Evolutionary conservation across 2,888 invertebrate species (phyloP).

Genomic region (Ornithoptera priamus): DNA sequence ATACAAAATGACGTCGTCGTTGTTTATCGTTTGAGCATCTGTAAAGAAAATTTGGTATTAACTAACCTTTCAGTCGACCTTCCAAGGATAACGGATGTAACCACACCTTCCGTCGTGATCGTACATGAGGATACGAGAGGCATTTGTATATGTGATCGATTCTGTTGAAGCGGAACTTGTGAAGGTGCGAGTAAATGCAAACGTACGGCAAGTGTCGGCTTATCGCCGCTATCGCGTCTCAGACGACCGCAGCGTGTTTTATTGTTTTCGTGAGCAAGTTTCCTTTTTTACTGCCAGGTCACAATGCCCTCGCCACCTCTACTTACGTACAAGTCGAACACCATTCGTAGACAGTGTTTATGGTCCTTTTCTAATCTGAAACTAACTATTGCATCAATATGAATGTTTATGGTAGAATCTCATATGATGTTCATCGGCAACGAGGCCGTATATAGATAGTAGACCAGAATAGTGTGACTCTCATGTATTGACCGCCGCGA

Average conservation of each 20-base stretch:
- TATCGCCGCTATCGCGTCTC: constrained; percentile 14
- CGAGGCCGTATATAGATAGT: no score
- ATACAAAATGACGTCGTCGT: no score
- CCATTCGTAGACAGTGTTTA: constrained; percentile 2
- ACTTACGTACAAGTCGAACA: background rate
- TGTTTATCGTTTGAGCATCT: no score
- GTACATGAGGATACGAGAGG: background rate
- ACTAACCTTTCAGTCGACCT: no score
- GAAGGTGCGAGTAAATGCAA: background rate
- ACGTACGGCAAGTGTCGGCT: constrained; percentile 2
- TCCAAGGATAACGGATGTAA: no score
- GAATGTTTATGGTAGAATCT: no score
- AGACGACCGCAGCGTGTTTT: constrained; percentile 11
- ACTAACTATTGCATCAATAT: no score
- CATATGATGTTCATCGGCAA: no score
- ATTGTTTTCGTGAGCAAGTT: constrained; percentile 20
- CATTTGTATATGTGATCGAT: background rate
- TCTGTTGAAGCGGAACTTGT: constrained; percentile 2
- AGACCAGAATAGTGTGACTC: no score
- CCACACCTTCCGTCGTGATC: no score
- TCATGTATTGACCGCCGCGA: no score
- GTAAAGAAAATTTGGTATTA: no score
- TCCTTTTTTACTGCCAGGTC: constrained; percentile 14
- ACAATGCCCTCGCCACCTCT: background rate
- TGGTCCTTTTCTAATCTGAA: background rate